Conservation (phyloP, 2,797 vertebrate species). For the Paguma larvata region DNA sequence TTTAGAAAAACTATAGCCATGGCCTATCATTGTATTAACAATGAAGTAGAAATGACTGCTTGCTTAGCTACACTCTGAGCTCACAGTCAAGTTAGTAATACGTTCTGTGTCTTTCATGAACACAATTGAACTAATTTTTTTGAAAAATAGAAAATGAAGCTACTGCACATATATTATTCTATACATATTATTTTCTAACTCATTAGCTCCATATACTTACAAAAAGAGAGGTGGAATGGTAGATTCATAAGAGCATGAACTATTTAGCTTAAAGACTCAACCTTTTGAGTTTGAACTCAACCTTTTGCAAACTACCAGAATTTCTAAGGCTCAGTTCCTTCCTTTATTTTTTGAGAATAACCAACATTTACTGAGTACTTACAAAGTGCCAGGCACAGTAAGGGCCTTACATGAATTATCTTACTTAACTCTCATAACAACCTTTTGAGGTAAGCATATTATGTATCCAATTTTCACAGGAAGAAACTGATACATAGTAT, state of each 20-base stretch:
- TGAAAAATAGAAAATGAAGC: constrained; percentile 25
- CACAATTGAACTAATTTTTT: constrained; percentile 17
- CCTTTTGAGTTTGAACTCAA: constrained; percentile 11
- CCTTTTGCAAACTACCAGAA: not conserved
- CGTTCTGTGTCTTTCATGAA: not conserved
- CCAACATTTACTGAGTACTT: not conserved
- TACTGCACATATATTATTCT: not conserved
- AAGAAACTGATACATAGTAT: not conserved
- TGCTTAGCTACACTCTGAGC: not conserved
- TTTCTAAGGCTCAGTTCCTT: not conserved
- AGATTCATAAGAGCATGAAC: not conserved
- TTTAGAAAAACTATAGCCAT: not conserved
- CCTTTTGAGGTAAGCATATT: not conserved
- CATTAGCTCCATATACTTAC: not conserved
- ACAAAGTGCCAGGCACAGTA: not conserved
- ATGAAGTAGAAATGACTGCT: not conserved
- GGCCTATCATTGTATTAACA: not conserved
- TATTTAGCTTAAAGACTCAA: not conserved
- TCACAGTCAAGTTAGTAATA: not conserved
- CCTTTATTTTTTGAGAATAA: not conserved
- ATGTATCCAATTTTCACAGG: not conserved
- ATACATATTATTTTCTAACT: not conserved
- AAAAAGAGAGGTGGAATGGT: not conserved
- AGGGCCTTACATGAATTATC: not conserved
- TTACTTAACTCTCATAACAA: not conserved